These are phyloP conservation scores for Percopsis omiscomaycus DNA, from an alignment of 2,797 vertebrate genomes.

Conservation along the genomic window DNA sequence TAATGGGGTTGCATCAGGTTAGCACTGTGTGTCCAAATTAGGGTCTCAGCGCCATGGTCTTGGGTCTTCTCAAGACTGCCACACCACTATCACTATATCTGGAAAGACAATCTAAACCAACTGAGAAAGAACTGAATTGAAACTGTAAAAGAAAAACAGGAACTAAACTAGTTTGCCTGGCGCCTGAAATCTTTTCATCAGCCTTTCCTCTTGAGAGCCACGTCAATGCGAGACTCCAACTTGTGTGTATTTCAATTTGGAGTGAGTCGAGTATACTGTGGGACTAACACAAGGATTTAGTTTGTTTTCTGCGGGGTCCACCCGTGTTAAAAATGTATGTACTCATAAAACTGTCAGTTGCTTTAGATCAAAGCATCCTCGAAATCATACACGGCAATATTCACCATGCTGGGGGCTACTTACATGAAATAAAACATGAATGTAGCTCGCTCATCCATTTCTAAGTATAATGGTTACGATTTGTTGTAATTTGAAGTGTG, in stretches of 20 bases:
- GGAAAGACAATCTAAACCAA: too few species aligned
- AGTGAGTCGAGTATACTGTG: not conserved
- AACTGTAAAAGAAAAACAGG: too few species aligned
- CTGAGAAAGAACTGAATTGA: too few species aligned
- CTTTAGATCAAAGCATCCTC: slow-evolving; percentile 46
- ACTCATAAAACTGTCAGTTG: slow-evolving; percentile 30
- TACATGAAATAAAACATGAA: slow-evolving; percentile 41
- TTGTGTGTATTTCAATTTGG: slow-evolving; percentile 5
- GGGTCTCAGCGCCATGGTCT: too few species aligned
- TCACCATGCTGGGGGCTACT: slow-evolving; percentile 44
- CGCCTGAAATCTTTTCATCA: slow-evolving; percentile 1
- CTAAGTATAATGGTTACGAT: not conserved
- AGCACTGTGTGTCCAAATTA: too few species aligned
- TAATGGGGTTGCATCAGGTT: too few species aligned
- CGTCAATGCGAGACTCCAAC: not conserved
- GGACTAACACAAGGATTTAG: not conserved
- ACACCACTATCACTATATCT: too few species aligned
- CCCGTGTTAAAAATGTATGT: slow-evolving; percentile 31
- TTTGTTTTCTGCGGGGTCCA: slow-evolving; percentile 14
- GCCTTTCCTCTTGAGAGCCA: not conserved
- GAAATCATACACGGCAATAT: slow-evolving; percentile 30
- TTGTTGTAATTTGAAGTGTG: too few species aligned
- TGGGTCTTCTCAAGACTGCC: too few species aligned
- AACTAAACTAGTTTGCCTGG: not conserved
- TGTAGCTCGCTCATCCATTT: not conserved